These are phyloP conservation scores for Ophion obscuratus DNA, from an alignment of 2,888 invertebrate genomes.

Conservation along the genomic window DNA sequence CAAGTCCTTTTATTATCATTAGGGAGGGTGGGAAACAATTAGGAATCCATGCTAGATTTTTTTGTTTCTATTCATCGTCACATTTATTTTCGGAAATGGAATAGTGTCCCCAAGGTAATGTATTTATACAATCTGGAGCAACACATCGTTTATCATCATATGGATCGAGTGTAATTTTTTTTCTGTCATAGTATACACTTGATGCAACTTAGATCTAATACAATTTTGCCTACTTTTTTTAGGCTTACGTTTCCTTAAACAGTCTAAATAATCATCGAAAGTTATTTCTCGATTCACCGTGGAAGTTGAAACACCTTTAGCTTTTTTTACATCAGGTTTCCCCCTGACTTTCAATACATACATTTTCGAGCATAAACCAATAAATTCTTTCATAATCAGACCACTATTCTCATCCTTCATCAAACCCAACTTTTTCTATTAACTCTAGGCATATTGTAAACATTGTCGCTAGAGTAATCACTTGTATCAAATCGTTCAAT, in stretches of 20 bases:
- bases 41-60: too few relatives aligned
- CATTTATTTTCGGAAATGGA: too few relatives aligned
- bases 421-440: not conserved
- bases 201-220: too few relatives aligned
- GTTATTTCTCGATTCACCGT: not conserved
- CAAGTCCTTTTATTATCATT: too few relatives aligned
- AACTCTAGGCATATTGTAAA: not conserved
- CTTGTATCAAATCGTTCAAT: not conserved
- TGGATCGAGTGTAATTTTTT: too few relatives aligned
- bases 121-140: too few relatives aligned
- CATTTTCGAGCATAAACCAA: not conserved
- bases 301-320: not conserved
- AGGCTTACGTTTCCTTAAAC: not conserved
- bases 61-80: too few relatives aligned
- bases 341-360: not conserved
- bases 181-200: too few relatives aligned
- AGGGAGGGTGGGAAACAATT: too few relatives aligned
- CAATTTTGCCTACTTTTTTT: too few relatives aligned
- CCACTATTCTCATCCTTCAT: slow-evolving; percentile 18
- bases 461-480: slow-evolving; percentile 29
- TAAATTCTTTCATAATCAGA: not conserved
- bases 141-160: too few relatives aligned
- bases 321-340: not conserved
- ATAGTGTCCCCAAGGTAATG: too few relatives aligned
- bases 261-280: not conserved